Conservation (phyloP, 35 echinoderm and acorn worm genomes). For the Ophioderma brevispina region DNA sequence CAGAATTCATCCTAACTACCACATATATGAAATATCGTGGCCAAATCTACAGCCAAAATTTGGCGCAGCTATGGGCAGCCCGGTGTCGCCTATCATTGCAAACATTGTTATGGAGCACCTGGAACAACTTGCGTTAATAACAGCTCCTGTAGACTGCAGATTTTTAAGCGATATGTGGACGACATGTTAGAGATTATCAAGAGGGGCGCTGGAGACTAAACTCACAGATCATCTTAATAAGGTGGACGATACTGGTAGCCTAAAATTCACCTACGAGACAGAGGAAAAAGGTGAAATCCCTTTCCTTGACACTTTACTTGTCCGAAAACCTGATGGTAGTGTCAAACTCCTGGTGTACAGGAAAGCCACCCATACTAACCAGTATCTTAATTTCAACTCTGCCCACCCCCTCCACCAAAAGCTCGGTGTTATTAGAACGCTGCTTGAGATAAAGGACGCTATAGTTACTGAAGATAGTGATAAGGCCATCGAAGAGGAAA, state of each 20-base stretch:
- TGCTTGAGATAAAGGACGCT: no score
- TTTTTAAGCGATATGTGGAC: no score
- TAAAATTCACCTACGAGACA: no score
- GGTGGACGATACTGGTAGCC: no score
- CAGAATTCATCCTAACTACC: not conserved
- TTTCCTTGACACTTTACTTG: not conserved
- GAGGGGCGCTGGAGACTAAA: not conserved
- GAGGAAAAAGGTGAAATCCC: not conserved
- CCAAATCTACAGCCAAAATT: conserved; percentile 6
- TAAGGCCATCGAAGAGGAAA: no score
- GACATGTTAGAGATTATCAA: not conserved
- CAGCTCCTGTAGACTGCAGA: not conserved
- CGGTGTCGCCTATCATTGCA: conserved; percentile 30
- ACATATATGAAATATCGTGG: not conserved
- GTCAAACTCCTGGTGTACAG: no score
- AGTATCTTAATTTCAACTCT: no score
- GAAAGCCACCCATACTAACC: no score
- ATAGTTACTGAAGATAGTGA: no score
- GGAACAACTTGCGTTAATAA: conserved; percentile 14
- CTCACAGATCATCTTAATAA: not conserved
- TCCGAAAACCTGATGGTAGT: no score
- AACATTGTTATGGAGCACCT: conserved; percentile 24
- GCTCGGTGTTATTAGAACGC: no score
- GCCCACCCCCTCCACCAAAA: no score
- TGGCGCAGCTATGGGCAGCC: conserved; percentile 33